These are phyloP conservation scores for Syngnathus scovelli DNA, from an alignment of 2,113 vertebrate genomes.

Conservation along the genomic window DNA sequence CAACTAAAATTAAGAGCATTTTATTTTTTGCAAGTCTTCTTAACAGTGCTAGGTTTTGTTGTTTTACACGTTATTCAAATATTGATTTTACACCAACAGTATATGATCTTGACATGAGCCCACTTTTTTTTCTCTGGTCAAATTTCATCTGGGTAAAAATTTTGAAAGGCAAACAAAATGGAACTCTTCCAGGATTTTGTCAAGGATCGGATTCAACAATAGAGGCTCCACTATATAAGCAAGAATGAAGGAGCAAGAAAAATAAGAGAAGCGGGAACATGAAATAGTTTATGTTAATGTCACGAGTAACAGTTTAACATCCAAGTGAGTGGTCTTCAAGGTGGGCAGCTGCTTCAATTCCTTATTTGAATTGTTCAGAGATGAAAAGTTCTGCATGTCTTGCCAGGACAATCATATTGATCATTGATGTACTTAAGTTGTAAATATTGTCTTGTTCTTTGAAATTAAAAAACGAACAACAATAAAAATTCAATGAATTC, in stretches of 20 bases:
- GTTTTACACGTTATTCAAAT: neutral
- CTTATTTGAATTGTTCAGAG: neutral
- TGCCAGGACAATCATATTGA: neutral
- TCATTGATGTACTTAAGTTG: neutral
- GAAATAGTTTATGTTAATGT: slow-evolving; percentile 55
- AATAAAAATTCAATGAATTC: neutral
- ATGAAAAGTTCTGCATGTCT: neutral
- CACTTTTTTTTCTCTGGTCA: too few species aligned
- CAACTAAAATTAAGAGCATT: too few species aligned
- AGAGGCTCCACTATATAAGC: slow-evolving; percentile 1
- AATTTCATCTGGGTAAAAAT: neutral
- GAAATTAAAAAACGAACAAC: neutral
- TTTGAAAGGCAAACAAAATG: neutral
- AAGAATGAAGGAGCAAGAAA: slow-evolving; percentile 40
- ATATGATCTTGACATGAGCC: too few species aligned
- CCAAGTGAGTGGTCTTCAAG: slow-evolving; percentile 23
- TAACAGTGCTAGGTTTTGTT: too few species aligned
- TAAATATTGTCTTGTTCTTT: neutral
- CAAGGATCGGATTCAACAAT: neutral
- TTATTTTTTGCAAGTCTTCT: too few species aligned
- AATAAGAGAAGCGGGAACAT: slow-evolving; percentile 44
- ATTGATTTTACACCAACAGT: neutral
- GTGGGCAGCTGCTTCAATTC: neutral
- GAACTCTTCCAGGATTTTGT: neutral
- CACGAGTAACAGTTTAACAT: slow-evolving; percentile 58